Evolutionary conservation across 2,113 vertebrate species (phyloP), one percentile per base, ranked within the genome.

Genomic region (Pelecanoides urinatrix): DNA sequence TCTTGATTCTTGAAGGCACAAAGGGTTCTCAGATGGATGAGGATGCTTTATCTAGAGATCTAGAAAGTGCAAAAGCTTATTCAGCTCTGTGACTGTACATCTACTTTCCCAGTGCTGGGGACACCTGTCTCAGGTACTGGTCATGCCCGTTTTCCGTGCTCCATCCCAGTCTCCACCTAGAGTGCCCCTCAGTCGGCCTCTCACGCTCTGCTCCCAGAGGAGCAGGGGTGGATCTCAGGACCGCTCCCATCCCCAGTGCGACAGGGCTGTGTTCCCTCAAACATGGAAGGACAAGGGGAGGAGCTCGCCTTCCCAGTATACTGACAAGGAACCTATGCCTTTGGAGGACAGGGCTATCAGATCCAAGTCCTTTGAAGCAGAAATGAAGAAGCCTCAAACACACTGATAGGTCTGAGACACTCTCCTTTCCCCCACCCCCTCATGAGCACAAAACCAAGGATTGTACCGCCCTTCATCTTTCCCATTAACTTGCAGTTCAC

Each of bases 161-260:
- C 75, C 30, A n/a, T 78, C 45, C 52, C 15, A 25, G 10, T 21
- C 26, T 40, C 27, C 44, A 58, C 10, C 5, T 44, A 36, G 32
- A 30, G 26, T 38, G 5, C 15, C 26, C 34, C 23, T 81, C 66
- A 18, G 29, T 2, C 49, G 42, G 25, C 17, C 17, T 63, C 40
- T 82, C 9, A 3, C n/a, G 17, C 42, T 66, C 52, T 80, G 47
- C 52, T 55, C 25, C 7, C 42, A 71, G 22, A 56, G 70, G 26
- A 62, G 34, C 45, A 67, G 40, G 13, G 6, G 3, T 70, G 27
- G 17, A 47, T 70, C 55, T 73, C 11, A 6, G 36, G 40, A 53
- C 22, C 2, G 0, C 25, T 73, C 7, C 10, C 7, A 8, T 19
- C 21, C 11, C 25, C 34, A 47, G 10, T 34, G 36, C 1, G 1